phyloP scores from a whole-genome alignment of 2,113 vertebrate genomes.

The Thalassarche chlororhynchos region DNA sequence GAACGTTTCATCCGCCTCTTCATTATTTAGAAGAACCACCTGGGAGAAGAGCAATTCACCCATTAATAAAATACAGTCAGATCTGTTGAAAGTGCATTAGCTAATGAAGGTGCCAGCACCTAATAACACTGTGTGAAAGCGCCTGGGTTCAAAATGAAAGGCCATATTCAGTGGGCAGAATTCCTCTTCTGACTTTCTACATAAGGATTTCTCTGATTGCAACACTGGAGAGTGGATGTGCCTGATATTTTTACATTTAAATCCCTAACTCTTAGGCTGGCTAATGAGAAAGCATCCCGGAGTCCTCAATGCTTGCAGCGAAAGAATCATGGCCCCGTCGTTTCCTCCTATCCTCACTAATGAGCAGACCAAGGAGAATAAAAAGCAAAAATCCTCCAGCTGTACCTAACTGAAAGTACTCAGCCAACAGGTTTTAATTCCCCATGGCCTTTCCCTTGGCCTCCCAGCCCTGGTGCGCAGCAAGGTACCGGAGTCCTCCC shows the following conservation, averaged over 20 bases:
- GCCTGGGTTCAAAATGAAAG: not conserved
- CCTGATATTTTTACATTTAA: not conserved
- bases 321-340: accelerated
- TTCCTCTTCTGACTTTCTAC: not conserved
- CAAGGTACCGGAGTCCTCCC: not conserved
- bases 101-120: not conserved
- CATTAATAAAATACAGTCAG: not conserved
- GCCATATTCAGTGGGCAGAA: not conserved
- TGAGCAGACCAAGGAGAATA: not conserved
- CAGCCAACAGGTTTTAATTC: not conserved
- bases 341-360: not conserved
- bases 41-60: not conserved
- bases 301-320: not conserved
- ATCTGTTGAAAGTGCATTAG: not conserved
- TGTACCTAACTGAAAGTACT: not conserved
- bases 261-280: not conserved
- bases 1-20: too few relatives aligned
- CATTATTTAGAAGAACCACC: not conserved
- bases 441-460: not conserved
- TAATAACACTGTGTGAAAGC: not conserved
- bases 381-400: not conserved
- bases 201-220: not conserved
- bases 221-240: not conserved
- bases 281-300: not conserved
- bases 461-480: not conserved